Evolutionary conservation across 2,113 vertebrate species (phyloP).

Genomic region (Zosterops japonicus): DNA sequence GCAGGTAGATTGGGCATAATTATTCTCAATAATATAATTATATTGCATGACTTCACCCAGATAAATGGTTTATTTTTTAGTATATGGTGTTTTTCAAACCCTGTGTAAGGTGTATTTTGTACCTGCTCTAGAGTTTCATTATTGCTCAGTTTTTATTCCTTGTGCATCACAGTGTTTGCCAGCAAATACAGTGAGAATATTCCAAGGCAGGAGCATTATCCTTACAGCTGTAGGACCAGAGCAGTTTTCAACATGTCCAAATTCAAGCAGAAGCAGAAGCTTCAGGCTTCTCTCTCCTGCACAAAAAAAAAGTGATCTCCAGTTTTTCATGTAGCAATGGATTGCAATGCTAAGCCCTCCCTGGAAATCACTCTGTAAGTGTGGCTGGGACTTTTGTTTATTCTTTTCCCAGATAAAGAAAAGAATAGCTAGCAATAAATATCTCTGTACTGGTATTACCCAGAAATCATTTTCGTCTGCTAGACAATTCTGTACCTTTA

Average conservation of each 20-base stretch:
- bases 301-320: neutral
- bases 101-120: neutral
- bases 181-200: neutral
- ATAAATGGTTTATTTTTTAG: neutral
- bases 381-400: neutral
- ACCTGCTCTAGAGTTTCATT: neutral
- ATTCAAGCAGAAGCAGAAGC: neutral
- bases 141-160: neutral
- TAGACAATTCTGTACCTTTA: neutral
- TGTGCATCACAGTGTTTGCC: neutral
- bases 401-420: neutral
- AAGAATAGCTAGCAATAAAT: neutral
- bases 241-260: neutral
- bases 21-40: neutral
- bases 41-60: neutral
- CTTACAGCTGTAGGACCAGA: neutral
- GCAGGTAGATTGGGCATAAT: neutral
- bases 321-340: neutral
- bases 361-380: neutral
- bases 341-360: neutral
- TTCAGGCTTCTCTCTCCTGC: neutral
- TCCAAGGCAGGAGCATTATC: neutral
- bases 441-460: neutral
- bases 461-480: slow-evolving; percentile 1
- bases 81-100: neutral